A percentile compares a stretch with the other conserved stretches of the same genome.
phyloP scores from a whole-genome alignment of 2,797 vertebrate species.

The Mallotus villosus region DNA sequence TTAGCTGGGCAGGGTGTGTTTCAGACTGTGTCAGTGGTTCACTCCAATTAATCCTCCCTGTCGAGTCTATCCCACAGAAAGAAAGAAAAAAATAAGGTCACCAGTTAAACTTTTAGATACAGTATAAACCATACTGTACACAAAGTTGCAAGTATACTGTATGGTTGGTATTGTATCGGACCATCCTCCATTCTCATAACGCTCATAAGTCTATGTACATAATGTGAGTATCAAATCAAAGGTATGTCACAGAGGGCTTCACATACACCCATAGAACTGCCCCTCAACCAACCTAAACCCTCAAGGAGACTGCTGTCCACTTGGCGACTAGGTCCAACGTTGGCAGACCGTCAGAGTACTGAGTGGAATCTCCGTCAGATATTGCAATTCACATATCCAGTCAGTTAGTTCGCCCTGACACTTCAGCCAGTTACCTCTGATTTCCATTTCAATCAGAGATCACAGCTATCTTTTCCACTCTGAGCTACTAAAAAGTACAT shows the following conservation, averaged over 20 bases:
- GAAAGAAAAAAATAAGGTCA: slow-evolving; percentile 35
- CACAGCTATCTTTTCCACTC: slow-evolving; percentile 58
- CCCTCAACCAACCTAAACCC: no score
- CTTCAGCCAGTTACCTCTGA: slow-evolving; percentile 65
- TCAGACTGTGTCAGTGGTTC: slow-evolving; percentile 57
- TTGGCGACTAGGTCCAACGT: no score
- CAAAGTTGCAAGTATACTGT: background rate
- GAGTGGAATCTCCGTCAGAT: slow-evolving; percentile 69
- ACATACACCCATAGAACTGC: no score
- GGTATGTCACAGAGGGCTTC: no score
- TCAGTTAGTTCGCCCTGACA: slow-evolving; percentile 49
- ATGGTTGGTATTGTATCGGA: background rate
- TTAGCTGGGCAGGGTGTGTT: slow-evolving; percentile 68
- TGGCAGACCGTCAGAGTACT: slow-evolving; percentile 28
- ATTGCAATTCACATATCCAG: slow-evolving; percentile 72
- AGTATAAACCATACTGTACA: slow-evolving; percentile 32
- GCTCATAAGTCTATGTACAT: no score
- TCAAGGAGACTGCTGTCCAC: no score
- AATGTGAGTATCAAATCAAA: no score
- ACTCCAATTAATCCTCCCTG: slow-evolving; percentile 56
- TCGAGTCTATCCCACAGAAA: slow-evolving; percentile 67
- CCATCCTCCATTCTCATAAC: background rate
- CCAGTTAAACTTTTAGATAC: slow-evolving; percentile 34
- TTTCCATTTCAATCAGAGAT: slow-evolving; percentile 75
- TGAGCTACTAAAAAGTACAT: slow-evolving; percentile 61